These are phyloP conservation scores for Cetonia aurata DNA, from an alignment of 2,888 invertebrate genomes.

Conservation along the genomic window DNA sequence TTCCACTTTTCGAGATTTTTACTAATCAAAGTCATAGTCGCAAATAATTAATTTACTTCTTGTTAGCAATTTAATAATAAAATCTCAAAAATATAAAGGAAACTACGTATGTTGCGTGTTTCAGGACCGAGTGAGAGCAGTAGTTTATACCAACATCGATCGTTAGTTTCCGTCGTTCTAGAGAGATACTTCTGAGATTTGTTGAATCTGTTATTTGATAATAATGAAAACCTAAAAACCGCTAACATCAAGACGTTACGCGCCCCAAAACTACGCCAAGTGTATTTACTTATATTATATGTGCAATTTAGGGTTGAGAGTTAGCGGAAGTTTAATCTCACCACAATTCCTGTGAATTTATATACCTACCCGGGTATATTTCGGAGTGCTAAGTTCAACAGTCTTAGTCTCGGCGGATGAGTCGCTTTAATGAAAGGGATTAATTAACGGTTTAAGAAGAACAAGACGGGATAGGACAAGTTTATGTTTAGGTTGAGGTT, in stretches of 20 bases:
- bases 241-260: not conserved
- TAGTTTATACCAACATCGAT: too few species aligned
- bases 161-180: too few species aligned
- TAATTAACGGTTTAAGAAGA: slow-evolving; percentile 57
- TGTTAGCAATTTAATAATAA: too few species aligned
- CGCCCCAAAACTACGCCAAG: not conserved
- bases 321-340: slow-evolving; percentile 28
- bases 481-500: slow-evolving; percentile 50
- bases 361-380: slow-evolving; percentile 29
- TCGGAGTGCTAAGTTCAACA: slow-evolving; percentile 20
- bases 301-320: slow-evolving; percentile 30
- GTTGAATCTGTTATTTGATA: too few species aligned
- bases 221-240: not conserved
- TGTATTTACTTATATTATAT: slow-evolving; percentile 21
- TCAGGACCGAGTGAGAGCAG: too few species aligned
- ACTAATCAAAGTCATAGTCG: too few species aligned
- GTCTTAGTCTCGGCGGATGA: slow-evolving; percentile 31
- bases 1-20: too few species aligned
- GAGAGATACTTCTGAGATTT: too few species aligned
- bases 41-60: too few species aligned
- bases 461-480: slow-evolving; percentile 54
- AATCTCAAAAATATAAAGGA: too few species aligned
- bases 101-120: too few species aligned
- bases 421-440: slow-evolving; percentile 55
- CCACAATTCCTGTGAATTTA: slow-evolving; percentile 19